phyloP scores from a whole-genome alignment of 2,888 invertebrate genomes.

The Saturnia japonica region DNA sequence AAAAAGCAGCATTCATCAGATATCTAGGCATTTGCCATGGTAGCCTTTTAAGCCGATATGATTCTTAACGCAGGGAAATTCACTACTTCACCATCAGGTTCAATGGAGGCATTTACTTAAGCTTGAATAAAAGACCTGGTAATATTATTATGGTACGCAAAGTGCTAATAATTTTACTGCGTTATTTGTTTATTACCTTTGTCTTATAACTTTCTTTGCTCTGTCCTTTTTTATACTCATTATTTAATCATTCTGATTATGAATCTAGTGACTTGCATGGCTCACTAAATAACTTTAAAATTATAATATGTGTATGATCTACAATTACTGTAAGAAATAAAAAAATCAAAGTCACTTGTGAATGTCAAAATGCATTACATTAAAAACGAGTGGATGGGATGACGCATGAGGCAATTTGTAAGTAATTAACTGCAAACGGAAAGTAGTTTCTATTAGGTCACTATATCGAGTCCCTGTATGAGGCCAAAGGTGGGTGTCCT shows the following conservation, averaged over 20 bases:
- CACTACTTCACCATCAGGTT: not conserved
- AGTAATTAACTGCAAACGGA: constrained; percentile 32
- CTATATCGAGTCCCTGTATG: constrained; percentile 51
- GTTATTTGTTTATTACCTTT: not conserved
- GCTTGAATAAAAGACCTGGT: too few relatives aligned
- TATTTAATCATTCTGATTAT: too few relatives aligned
- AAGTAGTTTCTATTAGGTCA: constrained; percentile 46
- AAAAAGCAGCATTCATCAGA: not conserved
- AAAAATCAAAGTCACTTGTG: not conserved
- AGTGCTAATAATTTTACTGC: not conserved
- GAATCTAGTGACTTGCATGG: not conserved
- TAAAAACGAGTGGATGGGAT: constrained; percentile 24
- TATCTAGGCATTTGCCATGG: not conserved
- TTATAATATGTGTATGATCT: too few relatives aligned
- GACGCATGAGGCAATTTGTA: constrained; percentile 24
- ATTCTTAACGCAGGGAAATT: not conserved
- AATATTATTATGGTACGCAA: too few relatives aligned
- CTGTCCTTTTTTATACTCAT: not conserved
- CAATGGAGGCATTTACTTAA: not conserved
- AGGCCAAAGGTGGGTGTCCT: constrained; percentile 65
- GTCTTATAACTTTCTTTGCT: not conserved
- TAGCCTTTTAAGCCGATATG: not conserved
- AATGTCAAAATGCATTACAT: constrained; percentile 11
- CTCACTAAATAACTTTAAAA: too few relatives aligned
- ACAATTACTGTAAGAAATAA: too few relatives aligned